phyloP scores from a whole-genome alignment of 2,113 vertebrate species.

The Gnathonemus longibarbis region DNA sequence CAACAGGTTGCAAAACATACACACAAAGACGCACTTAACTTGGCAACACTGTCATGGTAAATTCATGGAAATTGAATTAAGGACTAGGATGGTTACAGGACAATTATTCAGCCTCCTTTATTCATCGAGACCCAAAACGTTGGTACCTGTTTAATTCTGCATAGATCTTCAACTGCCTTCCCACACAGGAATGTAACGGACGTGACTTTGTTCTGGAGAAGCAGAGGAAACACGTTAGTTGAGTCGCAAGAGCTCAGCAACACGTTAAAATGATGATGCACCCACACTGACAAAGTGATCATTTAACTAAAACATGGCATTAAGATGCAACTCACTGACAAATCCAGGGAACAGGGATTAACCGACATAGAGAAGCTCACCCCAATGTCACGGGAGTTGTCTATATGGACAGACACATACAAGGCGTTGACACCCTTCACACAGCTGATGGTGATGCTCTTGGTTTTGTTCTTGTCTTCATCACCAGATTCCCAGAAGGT shows the following conservation, averaged over 20 bases:
- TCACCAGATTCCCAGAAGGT: slow-evolving; percentile 99
- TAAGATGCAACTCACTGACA: neutral
- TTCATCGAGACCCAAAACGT: neutral
- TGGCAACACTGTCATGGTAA: neutral
- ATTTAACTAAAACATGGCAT: neutral
- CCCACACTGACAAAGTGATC: neutral
- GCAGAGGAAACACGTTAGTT: slow-evolving; percentile 5
- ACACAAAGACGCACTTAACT: neutral
- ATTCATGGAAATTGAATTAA: neutral
- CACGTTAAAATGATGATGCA: neutral
- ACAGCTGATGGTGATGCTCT: slow-evolving; percentile 93
- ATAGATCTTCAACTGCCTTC: slow-evolving; percentile 90
- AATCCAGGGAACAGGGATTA: neutral
- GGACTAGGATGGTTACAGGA: neutral
- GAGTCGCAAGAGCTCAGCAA: neutral
- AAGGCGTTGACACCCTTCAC: slow-evolving; percentile 91
- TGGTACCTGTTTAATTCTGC: slow-evolving; percentile 93
- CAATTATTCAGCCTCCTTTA: neutral
- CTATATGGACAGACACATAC: slow-evolving; percentile 88
- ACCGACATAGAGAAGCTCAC: slow-evolving; percentile 55
- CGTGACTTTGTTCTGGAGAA: slow-evolving; percentile 91
- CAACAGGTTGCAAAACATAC: neutral
- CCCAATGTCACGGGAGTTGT: slow-evolving; percentile 97
- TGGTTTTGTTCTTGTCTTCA: slow-evolving; percentile 98
- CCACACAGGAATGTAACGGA: slow-evolving; percentile 93